Evolutionary conservation across 2,888 invertebrate genomes (phyloP), one percentile per base, ranked within the genome.

Genomic region (Gastrophysa polygoni): DNA sequence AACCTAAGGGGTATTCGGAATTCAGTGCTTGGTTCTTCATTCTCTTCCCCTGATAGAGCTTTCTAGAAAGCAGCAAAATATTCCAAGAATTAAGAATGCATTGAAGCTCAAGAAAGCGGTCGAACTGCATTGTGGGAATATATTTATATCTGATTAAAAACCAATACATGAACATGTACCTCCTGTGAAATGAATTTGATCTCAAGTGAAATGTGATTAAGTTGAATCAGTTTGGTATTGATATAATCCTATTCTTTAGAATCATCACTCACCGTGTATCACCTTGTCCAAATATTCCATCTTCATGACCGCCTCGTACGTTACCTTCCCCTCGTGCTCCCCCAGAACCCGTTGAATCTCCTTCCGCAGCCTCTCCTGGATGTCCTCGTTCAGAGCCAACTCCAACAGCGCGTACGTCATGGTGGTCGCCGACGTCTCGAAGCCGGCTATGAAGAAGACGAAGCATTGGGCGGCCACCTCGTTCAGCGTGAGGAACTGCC

Each of bases 231-330:
- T 24, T 2, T 44, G 8, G 5, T 20, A 28, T 17, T 16, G n/a
- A 44, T 20, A 10, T 6, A 16, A 0, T 1, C 20, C 14, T n/a
- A n/a, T n/a, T n/a, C n/a, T n/a, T n/a, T n/a, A n/a, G n/a, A n/a
- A n/a, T n/a, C n/a, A n/a, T n/a, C n/a, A 61, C 69, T 67, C 68
- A 79, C 80, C 81, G 59, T 75, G 68, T 0, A 83, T 68, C 1
- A 82, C 82, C 70, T 79, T 78, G 24, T 83, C 83, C 70, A 84
- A 67, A 62, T 83, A 72, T 3, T 14, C 29, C 70, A 70, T 68
- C 47, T 71, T 66, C 58, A 57, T 63, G 1, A 68, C 48, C 29
- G 62, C 63, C 0, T 73, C 71, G 56, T 72, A 73, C 2, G 69
- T 71, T 0, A 73, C 6, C 29, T 70, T 43, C 11, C 57, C 60